Conservation (phyloP, 2,113 vertebrate genomes). For the Gasterosteus aculeatus region DNA sequence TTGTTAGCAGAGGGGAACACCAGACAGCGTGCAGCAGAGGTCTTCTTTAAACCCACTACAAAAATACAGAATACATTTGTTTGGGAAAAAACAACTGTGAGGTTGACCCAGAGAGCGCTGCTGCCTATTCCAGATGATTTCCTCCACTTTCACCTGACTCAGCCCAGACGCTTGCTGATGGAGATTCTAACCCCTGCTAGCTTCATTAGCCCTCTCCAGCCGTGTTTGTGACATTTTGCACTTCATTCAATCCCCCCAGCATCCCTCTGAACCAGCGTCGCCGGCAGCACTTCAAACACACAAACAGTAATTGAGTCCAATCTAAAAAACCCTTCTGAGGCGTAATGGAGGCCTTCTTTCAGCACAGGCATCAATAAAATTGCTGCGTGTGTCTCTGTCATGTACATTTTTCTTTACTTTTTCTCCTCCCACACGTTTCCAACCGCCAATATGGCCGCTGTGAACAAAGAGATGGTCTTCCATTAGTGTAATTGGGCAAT, state of each 20-base stretch:
- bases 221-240: slow-evolving; percentile 64
- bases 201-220: slow-evolving; percentile 71
- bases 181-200: slow-evolving; percentile 52
- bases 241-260: slow-evolving; percentile 42
- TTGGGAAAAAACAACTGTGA: background rate
- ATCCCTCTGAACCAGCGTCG: slow-evolving; percentile 6
- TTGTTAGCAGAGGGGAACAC: slow-evolving; percentile 10
- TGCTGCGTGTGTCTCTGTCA: slow-evolving; percentile 23
- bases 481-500: slow-evolving; percentile 76
- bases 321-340: slow-evolving; percentile 35
- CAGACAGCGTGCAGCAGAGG: slow-evolving; percentile 21
- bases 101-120: slow-evolving; percentile 5
- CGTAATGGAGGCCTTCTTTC: slow-evolving; percentile 50
- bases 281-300: slow-evolving; percentile 46
- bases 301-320: slow-evolving; percentile 67
- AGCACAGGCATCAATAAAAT: slow-evolving; percentile 56
- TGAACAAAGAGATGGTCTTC: slow-evolving; percentile 66
- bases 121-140: slow-evolving; percentile 57
- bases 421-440: slow-evolving; percentile 40
- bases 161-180: slow-evolving; percentile 33
- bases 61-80: background rate
- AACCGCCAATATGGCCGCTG: slow-evolving; percentile 39
- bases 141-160: slow-evolving; percentile 24
- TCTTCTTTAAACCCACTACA: slow-evolving; percentile 9
- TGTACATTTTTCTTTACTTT: slow-evolving; percentile 48